These are phyloP conservation scores for Eulacestoma nigropectus DNA, from an alignment of 2,113 vertebrate species.

Conservation along the genomic window DNA sequence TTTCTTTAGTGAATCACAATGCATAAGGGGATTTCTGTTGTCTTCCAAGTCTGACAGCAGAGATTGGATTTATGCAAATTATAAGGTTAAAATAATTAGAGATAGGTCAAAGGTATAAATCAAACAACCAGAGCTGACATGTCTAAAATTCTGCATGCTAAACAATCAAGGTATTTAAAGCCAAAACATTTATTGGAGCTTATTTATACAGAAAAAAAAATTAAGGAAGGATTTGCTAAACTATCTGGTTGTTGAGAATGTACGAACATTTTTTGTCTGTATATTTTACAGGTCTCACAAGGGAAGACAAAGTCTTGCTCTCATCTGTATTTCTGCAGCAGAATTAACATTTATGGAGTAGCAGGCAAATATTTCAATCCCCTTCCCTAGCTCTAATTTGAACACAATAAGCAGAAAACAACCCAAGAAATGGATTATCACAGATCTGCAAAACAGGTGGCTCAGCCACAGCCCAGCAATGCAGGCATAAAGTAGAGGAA, in stretches of 20 bases:
- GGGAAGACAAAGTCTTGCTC: background rate
- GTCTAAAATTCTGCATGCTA: conserved; percentile 48
- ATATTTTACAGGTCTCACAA: background rate
- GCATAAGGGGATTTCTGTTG: conserved; percentile 30
- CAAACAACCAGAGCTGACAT: conserved; percentile 46
- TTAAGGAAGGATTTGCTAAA: background rate
- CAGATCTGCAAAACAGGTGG: background rate
- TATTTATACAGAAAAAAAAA: background rate
- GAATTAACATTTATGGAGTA: background rate
- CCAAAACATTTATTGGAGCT: background rate
- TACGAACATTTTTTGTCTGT: background rate
- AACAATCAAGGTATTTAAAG: conserved; percentile 26
- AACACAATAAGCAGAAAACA: background rate
- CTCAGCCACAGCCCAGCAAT: background rate
- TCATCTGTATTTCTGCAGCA: background rate
- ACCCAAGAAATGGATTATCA: background rate
- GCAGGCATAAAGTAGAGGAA: too few species aligned
- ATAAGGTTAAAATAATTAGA: conserved; percentile 70
- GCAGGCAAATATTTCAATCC: background rate
- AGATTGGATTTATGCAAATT: conserved; percentile 71
- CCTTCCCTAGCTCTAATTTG: background rate
- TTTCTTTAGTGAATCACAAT: conserved; percentile 46
- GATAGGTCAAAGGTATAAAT: conserved; percentile 66
- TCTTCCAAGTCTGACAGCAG: conserved; percentile 53
- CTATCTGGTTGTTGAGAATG: background rate